Base-by-base conservation (phyloP, 2,888 invertebrate species). In the Dasypolia templi region DNA sequence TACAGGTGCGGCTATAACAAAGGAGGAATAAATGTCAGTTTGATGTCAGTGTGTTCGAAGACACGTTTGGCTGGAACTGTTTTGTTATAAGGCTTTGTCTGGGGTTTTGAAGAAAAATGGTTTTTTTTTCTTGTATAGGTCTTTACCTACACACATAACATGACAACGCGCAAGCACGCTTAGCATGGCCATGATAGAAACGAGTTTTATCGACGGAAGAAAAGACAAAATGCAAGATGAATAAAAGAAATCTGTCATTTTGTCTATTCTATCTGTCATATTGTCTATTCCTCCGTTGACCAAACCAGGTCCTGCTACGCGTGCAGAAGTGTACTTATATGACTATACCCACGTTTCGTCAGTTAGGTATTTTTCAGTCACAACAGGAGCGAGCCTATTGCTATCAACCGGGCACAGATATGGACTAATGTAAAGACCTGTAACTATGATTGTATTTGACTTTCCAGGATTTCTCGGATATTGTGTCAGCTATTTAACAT, bases 1-100 rank as follows among this genome's bases (percentile, higher is more conserved):
- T 46, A 74, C 73, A 88, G 91, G 91, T 84, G 88, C 71, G 91
- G 75, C 84, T 63, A 73, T 82, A 78, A 87, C 84, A 86, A 87
- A 81, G 75, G 77, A 77, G 58, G 79, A 69, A 82, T 84, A 85
- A 87, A 82, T 87, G 81, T 79, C 74, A 76, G 46, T n/a, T 64
- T 75, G 65, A 75, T 79, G 77, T 75, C 74, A 77, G 75, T 66
- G 42, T 78, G 68, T 53, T 59, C 22, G 69, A 32, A 62, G 59
- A 56, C 62, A 73, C 74, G 69, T 72, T 78, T 56, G 71, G 66
- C 61, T 77, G 35, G 12, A 63, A 46, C 49, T 49, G 58, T 65
- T 74, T 73, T 61, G 35, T 35, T 76, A 65, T 22, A 42, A 49
- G 44, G 26, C 39, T 59, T 79, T 73, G 63, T 70, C 32, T 65